Percentiles rank a stretch among this genome's conserved stretches.
Evolutionary conservation across 2,888 invertebrate genomes (phyloP).

Genomic region (Bombylius major): DNA sequence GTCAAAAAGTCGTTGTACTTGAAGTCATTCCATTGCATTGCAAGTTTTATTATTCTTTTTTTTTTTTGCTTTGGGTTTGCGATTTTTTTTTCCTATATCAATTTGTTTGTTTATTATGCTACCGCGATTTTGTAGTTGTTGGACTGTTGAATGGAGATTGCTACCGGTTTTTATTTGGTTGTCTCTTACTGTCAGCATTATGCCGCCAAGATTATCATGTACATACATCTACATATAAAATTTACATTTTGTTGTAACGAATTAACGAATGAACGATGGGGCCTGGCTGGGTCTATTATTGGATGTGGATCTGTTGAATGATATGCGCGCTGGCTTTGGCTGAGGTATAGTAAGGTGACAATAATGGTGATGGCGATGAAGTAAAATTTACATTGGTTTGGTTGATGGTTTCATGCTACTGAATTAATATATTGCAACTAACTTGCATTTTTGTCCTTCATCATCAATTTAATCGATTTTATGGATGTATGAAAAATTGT

Average conservation of each 20-base stretch:
- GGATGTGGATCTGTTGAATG: no score
- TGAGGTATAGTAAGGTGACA: no score
- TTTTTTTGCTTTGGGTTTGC: background rate
- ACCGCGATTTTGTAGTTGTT: background rate
- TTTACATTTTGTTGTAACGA: no score
- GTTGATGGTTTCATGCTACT: background rate
- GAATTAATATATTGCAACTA: background rate
- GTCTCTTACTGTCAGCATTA: background rate
- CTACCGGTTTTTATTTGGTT: conserved; percentile 10
- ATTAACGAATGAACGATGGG: no score
- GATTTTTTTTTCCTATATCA: background rate
- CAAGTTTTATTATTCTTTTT: background rate
- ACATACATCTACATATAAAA: no score
- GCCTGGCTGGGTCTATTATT: no score
- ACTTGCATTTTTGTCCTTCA: no score
- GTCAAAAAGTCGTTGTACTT: background rate
- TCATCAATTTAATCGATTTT: no score
- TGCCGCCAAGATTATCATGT: conserved; percentile 1
- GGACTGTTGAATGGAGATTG: background rate
- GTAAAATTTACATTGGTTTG: background rate
- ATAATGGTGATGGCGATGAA: background rate
- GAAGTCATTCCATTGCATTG: background rate
- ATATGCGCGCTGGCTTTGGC: no score
- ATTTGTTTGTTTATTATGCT: background rate
- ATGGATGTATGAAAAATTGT: no score